phyloP scores from a whole-genome alignment of 2,888 invertebrate species.

The Seira sanloemensis region DNA sequence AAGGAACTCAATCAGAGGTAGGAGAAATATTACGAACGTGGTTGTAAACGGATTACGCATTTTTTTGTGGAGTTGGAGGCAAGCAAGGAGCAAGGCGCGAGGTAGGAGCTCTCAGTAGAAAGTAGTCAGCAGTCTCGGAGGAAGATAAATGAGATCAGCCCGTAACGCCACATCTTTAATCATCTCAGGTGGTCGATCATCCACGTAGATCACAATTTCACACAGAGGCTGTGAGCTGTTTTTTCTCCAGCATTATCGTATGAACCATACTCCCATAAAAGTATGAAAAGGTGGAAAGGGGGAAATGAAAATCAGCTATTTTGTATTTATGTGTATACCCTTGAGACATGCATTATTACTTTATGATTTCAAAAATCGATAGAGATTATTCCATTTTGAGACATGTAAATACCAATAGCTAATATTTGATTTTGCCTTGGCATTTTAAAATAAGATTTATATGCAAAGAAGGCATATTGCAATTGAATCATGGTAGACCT shows the following conservation, averaged over 20 bases:
- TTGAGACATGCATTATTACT: no score
- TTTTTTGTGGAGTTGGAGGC: conserved; percentile 60
- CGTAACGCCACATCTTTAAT: conserved; percentile 66
- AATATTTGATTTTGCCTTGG: no score
- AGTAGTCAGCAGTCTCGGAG: conserved; percentile 61
- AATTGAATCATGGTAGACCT: no score
- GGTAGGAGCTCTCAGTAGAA: conserved; percentile 59
- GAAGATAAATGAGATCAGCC: conserved; percentile 66
- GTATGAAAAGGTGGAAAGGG: background rate
- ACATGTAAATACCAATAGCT: no score
- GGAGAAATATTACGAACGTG: background rate
- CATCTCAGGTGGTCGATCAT: conserved; percentile 73
- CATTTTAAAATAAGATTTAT: no score
- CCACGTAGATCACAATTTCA: conserved; percentile 60
- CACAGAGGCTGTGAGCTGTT: background rate
- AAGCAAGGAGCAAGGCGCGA: conserved; percentile 51
- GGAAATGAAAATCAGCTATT: background rate
- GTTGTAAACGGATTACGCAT: background rate
- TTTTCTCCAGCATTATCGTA: no score
- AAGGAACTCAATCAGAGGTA: conserved; percentile 8
- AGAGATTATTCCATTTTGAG: no score
- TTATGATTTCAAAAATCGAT: no score
- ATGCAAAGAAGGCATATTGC: no score
- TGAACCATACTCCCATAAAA: no score
- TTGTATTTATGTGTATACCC: background rate